Evolutionary conservation across 1,140 invertebrate genomes (phyloP).

Genomic region (Pogonus chalceus): DNA sequence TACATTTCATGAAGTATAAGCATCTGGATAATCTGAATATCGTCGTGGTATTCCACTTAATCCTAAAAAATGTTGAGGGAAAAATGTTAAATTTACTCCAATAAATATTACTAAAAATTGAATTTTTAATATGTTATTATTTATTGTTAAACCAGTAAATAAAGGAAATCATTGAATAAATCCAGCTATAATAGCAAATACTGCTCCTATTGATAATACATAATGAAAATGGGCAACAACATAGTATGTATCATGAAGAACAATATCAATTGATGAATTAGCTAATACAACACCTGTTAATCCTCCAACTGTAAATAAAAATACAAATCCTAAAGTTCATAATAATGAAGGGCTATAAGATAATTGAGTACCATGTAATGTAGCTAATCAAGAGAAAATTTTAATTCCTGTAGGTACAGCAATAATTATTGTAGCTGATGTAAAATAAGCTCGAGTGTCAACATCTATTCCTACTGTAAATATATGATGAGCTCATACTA

Average conservation of each 20-base stretch:
- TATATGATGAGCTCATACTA: constrained; percentile 62
- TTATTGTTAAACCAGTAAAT: constrained; percentile 47
- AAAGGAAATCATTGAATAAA: constrained; percentile 55
- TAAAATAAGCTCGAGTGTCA: constrained; percentile 67
- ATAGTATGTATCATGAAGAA: constrained; percentile 65
- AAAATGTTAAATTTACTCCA: constrained; percentile 65
- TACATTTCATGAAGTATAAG: constrained; percentile 50
- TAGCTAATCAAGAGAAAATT: constrained; percentile 55
- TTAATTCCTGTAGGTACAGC: too few relatives aligned
- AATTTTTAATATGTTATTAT: constrained; percentile 45
- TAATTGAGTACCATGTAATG: constrained; percentile 42
- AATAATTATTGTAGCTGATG: constrained; percentile 59
- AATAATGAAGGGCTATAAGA: constrained; percentile 42
- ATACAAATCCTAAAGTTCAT: constrained; percentile 60
- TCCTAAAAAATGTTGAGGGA: constrained; percentile 65
- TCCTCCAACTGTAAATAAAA: too few relatives aligned
- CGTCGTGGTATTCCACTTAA: constrained; percentile 62
- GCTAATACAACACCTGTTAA: constrained; percentile 57
- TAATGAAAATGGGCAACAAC: constrained; percentile 68
- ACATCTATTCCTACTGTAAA: too few relatives aligned
- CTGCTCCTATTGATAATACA: constrained; percentile 52
- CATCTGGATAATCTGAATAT: constrained; percentile 60
- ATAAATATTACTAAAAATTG: constrained; percentile 52
- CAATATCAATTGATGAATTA: constrained; percentile 60
- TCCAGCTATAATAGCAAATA: constrained; percentile 60